phyloP scores from a whole-genome alignment of 1,140 invertebrate genomes.

The Diorhabda elongata region DNA sequence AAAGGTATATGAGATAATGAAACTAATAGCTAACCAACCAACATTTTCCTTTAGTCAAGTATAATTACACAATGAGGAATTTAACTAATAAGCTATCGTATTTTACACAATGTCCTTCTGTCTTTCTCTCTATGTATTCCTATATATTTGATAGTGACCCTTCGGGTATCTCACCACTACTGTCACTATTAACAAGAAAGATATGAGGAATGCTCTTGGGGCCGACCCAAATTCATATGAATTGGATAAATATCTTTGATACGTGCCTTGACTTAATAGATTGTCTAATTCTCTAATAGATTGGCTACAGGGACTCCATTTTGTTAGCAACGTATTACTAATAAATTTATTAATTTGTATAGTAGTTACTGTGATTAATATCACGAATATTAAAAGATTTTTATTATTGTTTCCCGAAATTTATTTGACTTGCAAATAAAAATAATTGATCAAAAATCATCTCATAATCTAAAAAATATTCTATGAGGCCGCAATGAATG shows the following conservation, averaged over 20 bases:
- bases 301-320: background rate
- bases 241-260: slow-evolving; percentile 3
- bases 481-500: too few species aligned
- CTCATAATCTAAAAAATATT: too few species aligned
- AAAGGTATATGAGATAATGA: too few species aligned
- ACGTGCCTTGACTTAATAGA: background rate
- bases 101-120: background rate
- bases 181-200: slow-evolving; percentile 2
- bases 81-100: background rate
- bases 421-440: too few species aligned
- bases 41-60: too few species aligned
- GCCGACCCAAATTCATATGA: background rate
- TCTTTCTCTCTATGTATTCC: background rate
- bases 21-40: too few species aligned
- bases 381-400: too few species aligned
- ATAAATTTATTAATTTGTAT: background rate
- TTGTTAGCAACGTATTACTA: background rate
- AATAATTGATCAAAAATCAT: too few species aligned
- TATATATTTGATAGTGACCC: background rate
- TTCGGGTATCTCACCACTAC: background rate
- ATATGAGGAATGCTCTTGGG: background rate
- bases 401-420: too few species aligned
- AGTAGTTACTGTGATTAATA: too few species aligned
- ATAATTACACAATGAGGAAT: too few species aligned
- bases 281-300: slow-evolving; percentile 2